A percentile compares a stretch with the other conserved stretches of the same genome.
phyloP scores from a whole-genome alignment of 2,888 invertebrate genomes.

The Meliscaeva auricollis region DNA sequence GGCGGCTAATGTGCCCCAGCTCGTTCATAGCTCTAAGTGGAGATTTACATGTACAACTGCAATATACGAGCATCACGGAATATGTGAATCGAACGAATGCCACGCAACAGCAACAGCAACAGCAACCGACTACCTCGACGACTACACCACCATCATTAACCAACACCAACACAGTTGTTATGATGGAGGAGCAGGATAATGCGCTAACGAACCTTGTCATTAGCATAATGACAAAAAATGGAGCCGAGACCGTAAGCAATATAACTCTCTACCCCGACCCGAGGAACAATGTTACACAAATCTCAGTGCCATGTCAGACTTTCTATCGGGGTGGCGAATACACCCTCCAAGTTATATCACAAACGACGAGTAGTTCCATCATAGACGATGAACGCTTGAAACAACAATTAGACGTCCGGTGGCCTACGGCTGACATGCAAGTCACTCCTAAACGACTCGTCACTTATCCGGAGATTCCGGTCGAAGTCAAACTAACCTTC shows the following conservation, averaged over 20 bases:
- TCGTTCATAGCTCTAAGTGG: slow-evolving; percentile 92
- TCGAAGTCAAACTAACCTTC: slow-evolving; percentile 90
- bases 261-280: slow-evolving; percentile 82
- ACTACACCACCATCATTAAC: slow-evolving; percentile 38
- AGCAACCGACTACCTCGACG: not conserved
- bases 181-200: slow-evolving; percentile 65
- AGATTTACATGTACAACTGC: slow-evolving; percentile 90
- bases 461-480: slow-evolving; percentile 91
- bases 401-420: slow-evolving; percentile 90
- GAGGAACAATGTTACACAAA: slow-evolving; percentile 82
- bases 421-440: slow-evolving; percentile 90
- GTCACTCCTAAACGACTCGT: slow-evolving; percentile 91
- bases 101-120: slow-evolving; percentile 78
- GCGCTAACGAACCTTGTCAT: slow-evolving; percentile 75
- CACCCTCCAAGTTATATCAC: slow-evolving; percentile 82
- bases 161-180: slow-evolving; percentile 28
- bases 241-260: slow-evolving; percentile 81
- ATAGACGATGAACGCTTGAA: slow-evolving; percentile 81
- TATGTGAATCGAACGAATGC: slow-evolving; percentile 84
- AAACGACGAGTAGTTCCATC: slow-evolving; percentile 70
- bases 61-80: slow-evolving; percentile 79
- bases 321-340: slow-evolving; percentile 81
- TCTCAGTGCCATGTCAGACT: slow-evolving; percentile 82
- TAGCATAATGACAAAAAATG: slow-evolving; percentile 76
- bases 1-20: slow-evolving; percentile 89